Evolutionary conservation across 1,140 invertebrate species (phyloP), one percentile per base, ranked within the genome.

Genomic region (Drosophila arawakana): DNA sequence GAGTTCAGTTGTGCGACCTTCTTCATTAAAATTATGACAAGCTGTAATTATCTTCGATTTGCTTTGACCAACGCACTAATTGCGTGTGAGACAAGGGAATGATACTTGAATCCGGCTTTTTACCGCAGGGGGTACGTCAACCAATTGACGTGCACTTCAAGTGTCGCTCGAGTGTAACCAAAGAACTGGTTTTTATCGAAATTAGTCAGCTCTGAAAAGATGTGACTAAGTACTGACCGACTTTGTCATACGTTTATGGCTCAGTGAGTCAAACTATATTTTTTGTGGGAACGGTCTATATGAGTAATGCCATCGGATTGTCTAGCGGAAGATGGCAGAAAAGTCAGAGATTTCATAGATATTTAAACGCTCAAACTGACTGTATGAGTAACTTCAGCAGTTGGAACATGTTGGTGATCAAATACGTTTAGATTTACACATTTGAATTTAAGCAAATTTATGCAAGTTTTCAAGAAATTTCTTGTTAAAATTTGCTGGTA

Each of bases 11-110:
- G 18, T 39, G 54, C 78, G 84, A 89, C 84, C 84, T 89, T 89
- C 84, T 89, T 89, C 85, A 89, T 89, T 89, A 90, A 89, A 89
- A 89, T 89, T 89, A 89, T 89, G 84, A 89, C 84, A 89, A 89
- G 84, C 84, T 81, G 84, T 89, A 89, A 89, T 89, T 89, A 89
- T 90, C 84, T 90, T 89, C 84, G 84, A 89, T 89, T 89, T 89
- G 80, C 84, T 89, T 83, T 83, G 81, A 74, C 74, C 82, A 55
- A 80, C 75, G 81, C 81, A 84, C 78, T 89, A 89, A 89, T 90
- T 89, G 84, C 84, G 85, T 80, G 84, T 67, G 70, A 88, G 69
- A 58, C 54, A 55, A 67, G 47, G 52, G 68, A 39, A 57, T 73
- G 71, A 70, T 66, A 78, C 52, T n/a, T 13, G 66, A 61, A 60